These are phyloP conservation scores for Drosophila stalkeri DNA, from an alignment of 2,888 invertebrate species.

Conservation along the genomic window DNA sequence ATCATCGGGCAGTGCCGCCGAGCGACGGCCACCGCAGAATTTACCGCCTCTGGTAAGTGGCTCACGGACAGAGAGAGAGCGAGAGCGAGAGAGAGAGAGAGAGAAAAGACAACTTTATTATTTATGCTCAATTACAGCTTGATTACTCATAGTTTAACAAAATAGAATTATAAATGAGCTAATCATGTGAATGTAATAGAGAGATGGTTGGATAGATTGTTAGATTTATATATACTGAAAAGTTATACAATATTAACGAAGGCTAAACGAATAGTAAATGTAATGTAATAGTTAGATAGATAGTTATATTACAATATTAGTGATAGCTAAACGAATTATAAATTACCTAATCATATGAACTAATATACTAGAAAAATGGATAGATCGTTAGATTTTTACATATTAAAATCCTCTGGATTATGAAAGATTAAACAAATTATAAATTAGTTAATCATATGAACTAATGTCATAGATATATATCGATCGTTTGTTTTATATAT, in stretches of 20 bases:
- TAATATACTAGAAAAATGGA: too few relatives aligned
- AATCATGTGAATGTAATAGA: not conserved
- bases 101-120: not conserved
- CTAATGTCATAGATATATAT: too few relatives aligned
- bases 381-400: too few relatives aligned
- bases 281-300: not conserved
- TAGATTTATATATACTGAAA: not conserved
- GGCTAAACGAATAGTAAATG: not conserved
- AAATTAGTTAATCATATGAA: too few relatives aligned
- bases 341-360: too few relatives aligned
- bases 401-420: too few relatives aligned
- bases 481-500: too few relatives aligned
- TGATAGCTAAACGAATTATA: too few relatives aligned
- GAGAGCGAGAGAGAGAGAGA: not conserved
- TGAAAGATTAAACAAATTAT: too few relatives aligned
- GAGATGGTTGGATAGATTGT: not conserved
- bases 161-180: not conserved
- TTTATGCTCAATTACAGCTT: slow-evolving; percentile 1
- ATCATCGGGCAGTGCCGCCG: slow-evolving; percentile 68
- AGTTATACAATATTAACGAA: not conserved
- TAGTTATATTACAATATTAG: not conserved
- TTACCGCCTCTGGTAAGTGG: slow-evolving; percentile 83
- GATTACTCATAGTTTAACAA: not conserved
- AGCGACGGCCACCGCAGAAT: slow-evolving; percentile 84
- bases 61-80: not conserved